Conservation (phyloP, 2,888 invertebrate genomes). For the Megastigmus dorsalis region DNA sequence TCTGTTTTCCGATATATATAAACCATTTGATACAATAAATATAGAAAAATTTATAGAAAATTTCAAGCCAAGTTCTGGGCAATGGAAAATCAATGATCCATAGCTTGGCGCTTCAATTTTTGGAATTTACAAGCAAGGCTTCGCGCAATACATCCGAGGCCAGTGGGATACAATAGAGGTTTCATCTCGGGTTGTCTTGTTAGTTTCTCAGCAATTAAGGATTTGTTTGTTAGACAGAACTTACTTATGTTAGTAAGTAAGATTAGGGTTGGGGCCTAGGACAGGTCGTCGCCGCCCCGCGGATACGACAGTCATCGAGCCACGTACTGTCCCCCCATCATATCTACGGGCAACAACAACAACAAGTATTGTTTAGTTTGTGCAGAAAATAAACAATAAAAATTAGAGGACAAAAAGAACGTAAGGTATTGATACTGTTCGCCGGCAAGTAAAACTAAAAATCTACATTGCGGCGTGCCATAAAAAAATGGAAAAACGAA, state of each 20-base stretch:
- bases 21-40: slow-evolving; percentile 16
- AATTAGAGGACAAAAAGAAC: slow-evolving; percentile 36
- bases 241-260: slow-evolving; percentile 76
- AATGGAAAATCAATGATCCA: slow-evolving; percentile 32
- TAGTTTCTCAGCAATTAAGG: slow-evolving; percentile 67
- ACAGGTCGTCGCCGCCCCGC: slow-evolving; percentile 77
- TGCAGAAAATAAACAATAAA: slow-evolving; percentile 71
- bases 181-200: slow-evolving; percentile 64
- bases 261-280: slow-evolving; percentile 75
- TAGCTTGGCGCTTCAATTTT: slow-evolving; percentile 31
- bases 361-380: slow-evolving; percentile 73
- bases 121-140: slow-evolving; percentile 62
- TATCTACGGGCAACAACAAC: slow-evolving; percentile 76
- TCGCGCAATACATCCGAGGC: slow-evolving; percentile 72
- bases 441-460: slow-evolving; percentile 43
- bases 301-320: slow-evolving; percentile 80
- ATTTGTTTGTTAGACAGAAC: slow-evolving; percentile 74
- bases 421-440: slow-evolving; percentile 32
- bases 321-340: slow-evolving; percentile 78
- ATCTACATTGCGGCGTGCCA: slow-evolving; percentile 47
- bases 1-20: background rate
- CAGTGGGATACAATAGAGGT: slow-evolving; percentile 57
- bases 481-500: slow-evolving; percentile 23
- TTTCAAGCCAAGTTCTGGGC: slow-evolving; percentile 45
- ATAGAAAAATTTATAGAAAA: background rate